Percentiles rank a stretch among this genome's conserved stretches.
Evolutionary conservation across 2,797 vertebrate genomes (phyloP).

Genomic region (Chaetodon trifasciatus): DNA sequence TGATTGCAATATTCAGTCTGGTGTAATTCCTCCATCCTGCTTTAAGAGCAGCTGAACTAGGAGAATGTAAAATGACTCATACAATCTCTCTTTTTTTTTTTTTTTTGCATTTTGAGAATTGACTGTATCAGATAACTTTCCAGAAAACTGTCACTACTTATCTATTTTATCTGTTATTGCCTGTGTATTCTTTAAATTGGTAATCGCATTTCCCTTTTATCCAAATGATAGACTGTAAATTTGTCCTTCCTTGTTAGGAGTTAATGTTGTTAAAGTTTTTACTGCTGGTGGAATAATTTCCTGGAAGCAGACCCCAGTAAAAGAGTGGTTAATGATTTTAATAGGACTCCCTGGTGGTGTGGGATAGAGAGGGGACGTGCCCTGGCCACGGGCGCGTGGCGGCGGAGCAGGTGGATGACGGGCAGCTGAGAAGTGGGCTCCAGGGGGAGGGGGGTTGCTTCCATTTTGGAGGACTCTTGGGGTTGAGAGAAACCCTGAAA

Average conservation of each 20-base stretch:
- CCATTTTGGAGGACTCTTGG: conserved; percentile 89
- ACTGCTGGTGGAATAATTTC: conserved; percentile 53
- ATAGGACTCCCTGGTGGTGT: conserved; percentile 79
- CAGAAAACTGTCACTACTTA: conserved; percentile 2
- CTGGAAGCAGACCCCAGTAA: conserved; percentile 70
- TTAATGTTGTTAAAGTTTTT: conserved; percentile 69
- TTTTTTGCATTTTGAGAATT: not conserved
- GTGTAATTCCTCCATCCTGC: conserved; percentile 61
- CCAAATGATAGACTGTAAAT: conserved; percentile 9
- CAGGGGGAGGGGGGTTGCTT: conserved; percentile 71
- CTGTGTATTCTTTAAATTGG: not conserved
- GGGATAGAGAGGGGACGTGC: conserved; percentile 73
- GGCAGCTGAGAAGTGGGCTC: conserved; percentile 87
- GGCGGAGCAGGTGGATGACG: conserved; percentile 88
- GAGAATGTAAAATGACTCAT: not conserved
- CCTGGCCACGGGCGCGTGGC: conserved; percentile 85
- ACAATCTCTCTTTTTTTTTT: not conserved
- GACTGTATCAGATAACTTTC: not conserved
- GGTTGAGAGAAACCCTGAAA: conserved; percentile 87
- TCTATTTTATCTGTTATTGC: not conserved
- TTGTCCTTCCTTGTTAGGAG: conserved; percentile 36
- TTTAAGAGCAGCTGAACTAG: conserved; percentile 38
- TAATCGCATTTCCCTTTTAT: conserved; percentile 11
- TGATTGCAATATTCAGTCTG: conserved; percentile 65
- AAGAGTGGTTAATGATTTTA: conserved; percentile 84